phyloP scores from a whole-genome alignment of 2,113 vertebrate genomes.

The Macquaria australasica region DNA sequence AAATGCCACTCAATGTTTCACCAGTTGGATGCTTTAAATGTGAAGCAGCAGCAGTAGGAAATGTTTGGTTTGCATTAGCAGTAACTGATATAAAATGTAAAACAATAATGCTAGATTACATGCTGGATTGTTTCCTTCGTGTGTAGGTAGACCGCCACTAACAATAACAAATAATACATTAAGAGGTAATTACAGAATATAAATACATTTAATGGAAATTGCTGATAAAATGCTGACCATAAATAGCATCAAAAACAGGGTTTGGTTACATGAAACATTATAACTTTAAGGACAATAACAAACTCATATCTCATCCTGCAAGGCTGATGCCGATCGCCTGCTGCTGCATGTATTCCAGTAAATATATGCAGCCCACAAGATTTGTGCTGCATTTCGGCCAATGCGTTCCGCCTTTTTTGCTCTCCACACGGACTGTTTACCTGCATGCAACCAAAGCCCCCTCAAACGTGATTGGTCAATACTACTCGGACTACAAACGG shows the following conservation, averaged over 20 bases:
- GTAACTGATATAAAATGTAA: too few species aligned
- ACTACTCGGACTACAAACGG: too few species aligned
- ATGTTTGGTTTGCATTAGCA: too few species aligned
- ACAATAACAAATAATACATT: background rate
- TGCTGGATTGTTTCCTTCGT: background rate
- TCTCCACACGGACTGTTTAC: too few species aligned
- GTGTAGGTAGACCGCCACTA: background rate
- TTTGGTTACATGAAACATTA: background rate
- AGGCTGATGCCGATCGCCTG: background rate
- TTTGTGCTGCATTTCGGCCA: background rate
- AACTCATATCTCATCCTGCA: constrained; percentile 1
- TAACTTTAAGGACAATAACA: background rate
- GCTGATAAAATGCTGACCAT: background rate
- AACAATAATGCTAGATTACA: background rate
- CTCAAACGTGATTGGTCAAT: too few species aligned
- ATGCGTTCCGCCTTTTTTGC: too few species aligned
- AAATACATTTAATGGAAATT: background rate
- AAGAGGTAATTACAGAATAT: background rate
- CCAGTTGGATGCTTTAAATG: too few species aligned
- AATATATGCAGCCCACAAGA: background rate
- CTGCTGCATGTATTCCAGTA: background rate
- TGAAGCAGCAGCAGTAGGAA: too few species aligned
- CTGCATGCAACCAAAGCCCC: too few species aligned
- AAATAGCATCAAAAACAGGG: background rate
- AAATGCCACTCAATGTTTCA: too few species aligned